Percentiles rank a stretch among this genome's conserved stretches.
Evolutionary conservation across 1,140 invertebrate genomes (phyloP).

Genomic region (Atta colombica): DNA sequence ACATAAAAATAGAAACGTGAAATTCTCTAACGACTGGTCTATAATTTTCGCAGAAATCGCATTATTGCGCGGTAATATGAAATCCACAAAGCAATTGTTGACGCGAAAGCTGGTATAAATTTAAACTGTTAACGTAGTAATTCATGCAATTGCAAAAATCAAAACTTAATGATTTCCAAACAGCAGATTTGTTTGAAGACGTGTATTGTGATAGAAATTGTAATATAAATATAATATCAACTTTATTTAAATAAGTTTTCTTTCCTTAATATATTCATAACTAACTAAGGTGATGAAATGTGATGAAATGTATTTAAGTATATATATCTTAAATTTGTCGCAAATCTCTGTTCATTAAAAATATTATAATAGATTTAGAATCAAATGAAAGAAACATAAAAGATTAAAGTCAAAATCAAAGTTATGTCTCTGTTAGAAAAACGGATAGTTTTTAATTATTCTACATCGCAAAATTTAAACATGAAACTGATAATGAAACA

Average conservation of each 20-base stretch:
- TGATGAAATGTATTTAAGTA: background rate
- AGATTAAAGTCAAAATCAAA: background rate
- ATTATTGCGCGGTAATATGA: background rate
- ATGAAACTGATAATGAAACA: background rate
- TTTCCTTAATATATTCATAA: background rate
- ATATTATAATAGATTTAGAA: background rate
- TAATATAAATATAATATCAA: background rate
- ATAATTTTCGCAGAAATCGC: background rate
- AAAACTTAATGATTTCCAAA: background rate
- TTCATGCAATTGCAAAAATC: background rate
- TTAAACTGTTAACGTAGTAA: background rate
- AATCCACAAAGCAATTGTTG: background rate
- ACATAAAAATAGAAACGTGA: background rate
- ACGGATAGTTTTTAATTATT: background rate
- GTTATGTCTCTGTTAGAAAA: background rate
- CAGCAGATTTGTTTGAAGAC: background rate
- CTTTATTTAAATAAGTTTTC: background rate
- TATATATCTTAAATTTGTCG: background rate
- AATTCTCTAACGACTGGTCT: background rate
- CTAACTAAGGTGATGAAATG: background rate
- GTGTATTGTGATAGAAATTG: background rate
- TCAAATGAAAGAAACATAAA: background rate
- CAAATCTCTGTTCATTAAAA: background rate
- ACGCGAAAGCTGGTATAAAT: background rate
- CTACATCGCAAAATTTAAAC: background rate